Conservation (phyloP, 1,140 invertebrate genomes). For the Drosophila melanogaster region DNA sequence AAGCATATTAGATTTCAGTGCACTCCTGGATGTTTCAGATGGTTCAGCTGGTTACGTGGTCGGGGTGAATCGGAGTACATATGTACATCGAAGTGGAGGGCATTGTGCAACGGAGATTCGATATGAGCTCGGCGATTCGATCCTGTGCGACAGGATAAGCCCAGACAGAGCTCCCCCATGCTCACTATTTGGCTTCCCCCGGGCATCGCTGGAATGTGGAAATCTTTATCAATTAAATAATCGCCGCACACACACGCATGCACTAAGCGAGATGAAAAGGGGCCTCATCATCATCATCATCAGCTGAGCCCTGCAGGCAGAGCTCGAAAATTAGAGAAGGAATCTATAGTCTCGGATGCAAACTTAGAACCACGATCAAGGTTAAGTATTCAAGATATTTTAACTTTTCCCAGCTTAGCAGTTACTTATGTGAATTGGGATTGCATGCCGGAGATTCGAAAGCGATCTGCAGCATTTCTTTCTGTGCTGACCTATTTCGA, state of each 20-base stretch:
- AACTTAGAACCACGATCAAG: neutral
- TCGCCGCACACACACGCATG: constrained; percentile 44
- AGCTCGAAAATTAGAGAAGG: constrained; percentile 24
- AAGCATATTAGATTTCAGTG: neutral
- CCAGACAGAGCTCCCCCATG: constrained; percentile 36
- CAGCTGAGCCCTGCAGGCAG: constrained; percentile 38
- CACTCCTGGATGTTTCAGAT: neutral
- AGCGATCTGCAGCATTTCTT: neutral
- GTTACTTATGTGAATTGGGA: no score
- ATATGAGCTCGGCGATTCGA: constrained; percentile 55
- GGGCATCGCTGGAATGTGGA: constrained; percentile 70
- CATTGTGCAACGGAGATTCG: constrained; percentile 76
- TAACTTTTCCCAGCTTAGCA: no score
- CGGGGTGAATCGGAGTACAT: constrained; percentile 15
- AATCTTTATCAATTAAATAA: constrained; percentile 81
- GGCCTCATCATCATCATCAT: constrained; percentile 47
- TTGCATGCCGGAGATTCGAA: no score
- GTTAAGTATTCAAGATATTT: neutral
- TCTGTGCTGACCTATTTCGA: neutral
- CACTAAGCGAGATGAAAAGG: constrained; percentile 13
- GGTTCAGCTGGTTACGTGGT: constrained; percentile 39
- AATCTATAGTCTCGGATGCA: neutral
- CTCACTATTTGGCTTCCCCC: constrained; percentile 65
- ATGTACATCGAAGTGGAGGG: constrained; percentile 24
- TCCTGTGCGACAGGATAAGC: constrained; percentile 71